Conservation (phyloP, 2,888 invertebrate genomes). For the Deilephila porcellus region DNA sequence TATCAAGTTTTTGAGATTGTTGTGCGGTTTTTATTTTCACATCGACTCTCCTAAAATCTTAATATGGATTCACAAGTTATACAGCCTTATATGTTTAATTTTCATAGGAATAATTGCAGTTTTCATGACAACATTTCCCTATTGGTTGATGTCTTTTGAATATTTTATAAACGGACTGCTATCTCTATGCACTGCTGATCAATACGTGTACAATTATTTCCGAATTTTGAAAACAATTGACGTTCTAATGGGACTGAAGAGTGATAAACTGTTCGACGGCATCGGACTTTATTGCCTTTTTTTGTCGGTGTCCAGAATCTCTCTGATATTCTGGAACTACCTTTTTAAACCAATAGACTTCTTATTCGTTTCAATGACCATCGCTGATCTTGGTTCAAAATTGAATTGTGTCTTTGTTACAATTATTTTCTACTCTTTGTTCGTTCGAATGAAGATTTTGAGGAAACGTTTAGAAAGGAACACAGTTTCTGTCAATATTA, state of each 20-base stretch:
- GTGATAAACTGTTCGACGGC: not conserved
- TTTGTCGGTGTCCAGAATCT: too few species aligned
- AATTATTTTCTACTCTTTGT: not conserved
- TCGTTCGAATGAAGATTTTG: constrained; percentile 1
- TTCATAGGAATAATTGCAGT: not conserved
- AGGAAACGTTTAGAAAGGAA: not conserved
- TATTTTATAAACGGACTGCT: not conserved
- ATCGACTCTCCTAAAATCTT: not conserved
- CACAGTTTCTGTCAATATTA: not conserved
- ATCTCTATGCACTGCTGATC: constrained; percentile 20
- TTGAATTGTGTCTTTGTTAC: not conserved
- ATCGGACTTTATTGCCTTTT: not conserved
- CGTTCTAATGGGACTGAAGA: constrained; percentile 23
- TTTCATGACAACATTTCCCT: not conserved
- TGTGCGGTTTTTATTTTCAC: not conserved
- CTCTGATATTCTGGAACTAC: too few species aligned
- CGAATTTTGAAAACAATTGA: constrained; percentile 6
- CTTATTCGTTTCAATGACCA: too few species aligned
- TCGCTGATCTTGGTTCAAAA: not conserved
- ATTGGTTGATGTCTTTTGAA: not conserved
- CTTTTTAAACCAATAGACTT: too few species aligned
- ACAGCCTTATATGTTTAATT: not conserved
- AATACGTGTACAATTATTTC: constrained; percentile 28
- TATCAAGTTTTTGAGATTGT: not conserved
- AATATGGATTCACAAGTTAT: not conserved